Conservation (phyloP, 2,797 vertebrate genomes). For the Fringilla coelebs region DNA sequence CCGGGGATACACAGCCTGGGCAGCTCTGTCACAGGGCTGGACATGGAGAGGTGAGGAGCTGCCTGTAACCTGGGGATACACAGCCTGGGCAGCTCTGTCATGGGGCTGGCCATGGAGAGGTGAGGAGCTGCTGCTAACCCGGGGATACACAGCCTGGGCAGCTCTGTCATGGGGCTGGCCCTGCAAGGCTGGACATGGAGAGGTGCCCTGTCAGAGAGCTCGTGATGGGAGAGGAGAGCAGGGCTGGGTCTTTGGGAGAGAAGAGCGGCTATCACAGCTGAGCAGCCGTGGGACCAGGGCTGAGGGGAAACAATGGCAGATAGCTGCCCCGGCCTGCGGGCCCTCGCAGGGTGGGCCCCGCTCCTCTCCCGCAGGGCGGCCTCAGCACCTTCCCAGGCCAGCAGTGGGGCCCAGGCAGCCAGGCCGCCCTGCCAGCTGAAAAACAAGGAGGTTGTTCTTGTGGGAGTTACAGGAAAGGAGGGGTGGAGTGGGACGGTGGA, state of each 20-base stretch:
- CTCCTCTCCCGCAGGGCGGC: fast-evolving
- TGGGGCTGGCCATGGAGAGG: not conserved
- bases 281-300: not conserved
- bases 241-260: not conserved
- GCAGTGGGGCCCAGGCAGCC: fast-evolving
- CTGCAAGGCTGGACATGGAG: not conserved
- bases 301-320: not conserved
- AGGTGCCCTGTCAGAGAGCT: not conserved
- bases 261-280: not conserved
- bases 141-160: not conserved
- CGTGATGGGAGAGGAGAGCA: not conserved
- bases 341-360: not conserved
- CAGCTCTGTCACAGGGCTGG: not conserved
- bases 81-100: not conserved
- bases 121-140: not conserved
- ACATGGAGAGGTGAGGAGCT: not conserved
- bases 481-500: not conserved
- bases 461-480: not conserved
- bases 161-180: fast-evolving
- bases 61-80: not conserved
- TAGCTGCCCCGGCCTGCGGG: not conserved
- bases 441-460: not conserved
- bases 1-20: not conserved
- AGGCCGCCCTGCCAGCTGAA: not conserved
- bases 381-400: not conserved